Evolutionary conservation across 2,888 invertebrate genomes (phyloP), one percentile per base, ranked within the genome.

Genomic region (Parnassius glacialis): DNA sequence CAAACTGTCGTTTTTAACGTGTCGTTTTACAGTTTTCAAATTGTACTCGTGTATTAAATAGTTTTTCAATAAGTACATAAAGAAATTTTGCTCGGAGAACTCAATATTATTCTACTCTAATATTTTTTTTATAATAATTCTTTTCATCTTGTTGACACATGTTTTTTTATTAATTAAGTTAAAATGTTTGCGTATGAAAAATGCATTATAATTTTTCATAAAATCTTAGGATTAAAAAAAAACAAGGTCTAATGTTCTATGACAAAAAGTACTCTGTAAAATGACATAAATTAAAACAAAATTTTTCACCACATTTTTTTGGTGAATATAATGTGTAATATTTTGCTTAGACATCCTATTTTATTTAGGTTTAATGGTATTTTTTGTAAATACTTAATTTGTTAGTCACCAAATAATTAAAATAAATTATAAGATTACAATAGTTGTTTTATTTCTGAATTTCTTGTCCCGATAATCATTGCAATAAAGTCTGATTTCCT

Each of bases 371-470:
- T 71, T 82, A 80, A 78, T 76, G 78, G 79, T 80, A 81, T 81
- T 81, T 80, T 84, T 83, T 88, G 87, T 89, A 89, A 87, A 87
- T 88, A 89, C 81, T 80, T 76, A 79, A 81, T 83, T 74, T 81
- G 76, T 84, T 78, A 74, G 75, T 81, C 84, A 87, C 85, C 85
- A 87, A 88, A 88, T 87, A 84, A 84, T 71, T 5, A 34, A 68
- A 69, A 83, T 81, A 80, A 81, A 75, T 75, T 75, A 71, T 78
- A 74, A 74, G 69, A 68, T 66, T 20, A 67, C 51, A 48, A 13
- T 48, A 0, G 10, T 48, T 9, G 7, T 48, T 9, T 48, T 11
- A n/a, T 45, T 34, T 34, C 5, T 34, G 7, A 34, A 34, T 34
- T 34, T 7, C 1, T 5, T 34, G 34, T 34, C 0, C 34, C 7